Percentiles rank a stretch among this genome's conserved stretches.
Evolutionary conservation across 2,113 vertebrate genomes (phyloP).

Genomic region (Leuciscus idus): DNA sequence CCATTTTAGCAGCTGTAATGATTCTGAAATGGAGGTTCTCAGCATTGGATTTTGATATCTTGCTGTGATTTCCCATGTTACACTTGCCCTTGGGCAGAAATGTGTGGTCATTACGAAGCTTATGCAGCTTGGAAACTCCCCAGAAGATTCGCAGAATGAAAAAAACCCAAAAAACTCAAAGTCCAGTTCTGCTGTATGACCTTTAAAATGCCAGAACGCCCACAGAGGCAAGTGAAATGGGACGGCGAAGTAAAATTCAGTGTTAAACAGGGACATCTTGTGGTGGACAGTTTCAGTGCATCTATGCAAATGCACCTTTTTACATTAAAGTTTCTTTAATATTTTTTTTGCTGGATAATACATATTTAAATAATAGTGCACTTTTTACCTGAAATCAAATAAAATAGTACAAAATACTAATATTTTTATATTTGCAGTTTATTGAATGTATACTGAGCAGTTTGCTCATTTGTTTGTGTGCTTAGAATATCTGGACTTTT

Average conservation of each 20-base stretch:
- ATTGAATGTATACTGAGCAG: not conserved
- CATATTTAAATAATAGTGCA: not conserved
- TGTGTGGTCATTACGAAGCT: not conserved
- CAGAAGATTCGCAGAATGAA: constrained; percentile 12
- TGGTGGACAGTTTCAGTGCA: constrained; percentile 22
- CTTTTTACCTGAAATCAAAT: not conserved
- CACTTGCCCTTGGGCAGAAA: constrained; percentile 16
- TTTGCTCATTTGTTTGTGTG: not conserved
- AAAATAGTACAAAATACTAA: not conserved
- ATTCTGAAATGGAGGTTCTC: constrained; percentile 46
- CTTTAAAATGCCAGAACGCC: constrained; percentile 37
- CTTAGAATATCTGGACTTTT: not conserved
- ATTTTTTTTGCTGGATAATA: not conserved
- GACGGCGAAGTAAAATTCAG: not conserved
- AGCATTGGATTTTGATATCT: constrained; percentile 8
- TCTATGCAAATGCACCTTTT: not conserved
- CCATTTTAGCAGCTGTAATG: constrained; percentile 53
- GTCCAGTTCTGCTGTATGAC: constrained; percentile 35
- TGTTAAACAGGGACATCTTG: constrained; percentile 41
- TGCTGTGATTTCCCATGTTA: constrained; percentile 24
- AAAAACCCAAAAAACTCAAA: constrained; percentile 28
- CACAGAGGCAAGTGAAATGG: not conserved
- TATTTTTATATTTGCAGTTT: not conserved
- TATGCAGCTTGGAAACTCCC: constrained; percentile 36
- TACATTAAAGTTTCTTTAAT: not conserved